Percentiles rank a stretch among this genome's conserved stretches.
phyloP scores from a whole-genome alignment of 2,888 invertebrate genomes.

The Coremacera marginata region DNA sequence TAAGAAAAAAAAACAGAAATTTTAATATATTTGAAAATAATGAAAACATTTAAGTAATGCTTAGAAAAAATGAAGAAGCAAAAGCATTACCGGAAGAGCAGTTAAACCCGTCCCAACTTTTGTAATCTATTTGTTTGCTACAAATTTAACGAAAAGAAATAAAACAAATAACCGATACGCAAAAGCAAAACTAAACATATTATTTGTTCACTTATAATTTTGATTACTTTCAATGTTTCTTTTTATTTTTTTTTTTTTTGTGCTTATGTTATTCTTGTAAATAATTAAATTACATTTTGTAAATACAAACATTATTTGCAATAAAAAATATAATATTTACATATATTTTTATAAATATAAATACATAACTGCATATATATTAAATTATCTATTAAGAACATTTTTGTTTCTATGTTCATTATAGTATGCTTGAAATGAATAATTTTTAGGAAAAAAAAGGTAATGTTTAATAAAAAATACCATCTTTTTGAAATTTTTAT shows the following conservation, averaged over 20 bases:
- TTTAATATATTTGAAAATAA: slow-evolving; percentile 22
- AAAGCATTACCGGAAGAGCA: slow-evolving; percentile 69
- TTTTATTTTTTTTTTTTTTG: too few relatives aligned
- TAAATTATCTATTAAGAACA: slow-evolving; percentile 52
- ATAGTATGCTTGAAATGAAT: slow-evolving; percentile 50
- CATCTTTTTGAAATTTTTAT: too few relatives aligned
- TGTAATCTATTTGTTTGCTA: slow-evolving; percentile 51
- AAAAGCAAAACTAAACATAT: slow-evolving; percentile 33
- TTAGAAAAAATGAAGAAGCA: slow-evolving; percentile 32
- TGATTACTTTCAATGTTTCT: slow-evolving; percentile 39
- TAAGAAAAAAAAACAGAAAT: slow-evolving; percentile 14
- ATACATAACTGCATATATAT: slow-evolving; percentile 38
- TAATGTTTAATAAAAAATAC: slow-evolving; percentile 31
- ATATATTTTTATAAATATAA: slow-evolving; percentile 31
- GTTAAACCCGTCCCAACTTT: slow-evolving; percentile 70
- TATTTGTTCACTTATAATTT: slow-evolving; percentile 30
- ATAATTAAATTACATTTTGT: slow-evolving; percentile 68
- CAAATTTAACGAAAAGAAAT: slow-evolving; percentile 40
- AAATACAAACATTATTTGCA: slow-evolving; percentile 53
- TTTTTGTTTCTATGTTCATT: slow-evolving; percentile 56
- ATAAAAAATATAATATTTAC: slow-evolving; percentile 43
- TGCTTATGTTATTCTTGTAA: slow-evolving; percentile 67
- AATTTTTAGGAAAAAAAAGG: slow-evolving; percentile 40
- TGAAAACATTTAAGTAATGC: slow-evolving; percentile 27
- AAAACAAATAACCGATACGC: slow-evolving; percentile 18